Evolutionary conservation across 2,113 vertebrate genomes (phyloP).

Genomic region (Eulacestoma nigropectus): DNA sequence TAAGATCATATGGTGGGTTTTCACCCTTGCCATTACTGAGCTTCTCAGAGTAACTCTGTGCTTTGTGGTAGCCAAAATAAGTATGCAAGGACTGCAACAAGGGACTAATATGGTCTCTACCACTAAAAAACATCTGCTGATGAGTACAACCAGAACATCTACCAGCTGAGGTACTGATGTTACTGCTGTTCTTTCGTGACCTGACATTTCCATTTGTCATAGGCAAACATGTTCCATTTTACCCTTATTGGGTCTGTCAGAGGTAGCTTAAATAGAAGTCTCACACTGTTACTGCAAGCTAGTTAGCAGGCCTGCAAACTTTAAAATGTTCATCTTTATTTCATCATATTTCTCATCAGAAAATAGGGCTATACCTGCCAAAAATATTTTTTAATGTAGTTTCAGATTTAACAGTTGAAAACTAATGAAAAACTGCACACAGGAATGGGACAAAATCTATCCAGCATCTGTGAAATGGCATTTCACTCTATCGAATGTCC

Average conservation of each 20-base stretch:
- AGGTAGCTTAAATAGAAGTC: not conserved
- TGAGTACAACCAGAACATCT: not conserved
- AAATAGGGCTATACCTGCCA: not conserved
- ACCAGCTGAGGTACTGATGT: not conserved
- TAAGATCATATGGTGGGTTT: not conserved
- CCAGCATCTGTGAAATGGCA: not conserved
- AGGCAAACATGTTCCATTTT: not conserved
- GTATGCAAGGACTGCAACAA: not conserved
- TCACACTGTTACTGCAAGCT: not conserved
- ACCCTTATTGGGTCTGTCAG: not conserved
- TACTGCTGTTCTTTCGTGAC: not conserved
- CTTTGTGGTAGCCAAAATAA: not conserved
- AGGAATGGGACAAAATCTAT: not conserved
- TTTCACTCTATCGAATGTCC: not conserved
- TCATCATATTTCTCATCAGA: not conserved
- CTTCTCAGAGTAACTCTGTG: not conserved
- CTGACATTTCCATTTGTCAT: not conserved
- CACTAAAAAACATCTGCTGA: not conserved
- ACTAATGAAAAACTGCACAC: not conserved
- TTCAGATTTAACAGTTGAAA: not conserved
- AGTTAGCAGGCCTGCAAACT: not conserved
- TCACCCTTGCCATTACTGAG: not conserved
- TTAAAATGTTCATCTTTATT: not conserved
- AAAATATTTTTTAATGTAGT: not conserved
- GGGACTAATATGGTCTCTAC: not conserved